phyloP scores from a whole-genome alignment of 2,888 invertebrate species.

The Tanytarsus gracilentus region DNA sequence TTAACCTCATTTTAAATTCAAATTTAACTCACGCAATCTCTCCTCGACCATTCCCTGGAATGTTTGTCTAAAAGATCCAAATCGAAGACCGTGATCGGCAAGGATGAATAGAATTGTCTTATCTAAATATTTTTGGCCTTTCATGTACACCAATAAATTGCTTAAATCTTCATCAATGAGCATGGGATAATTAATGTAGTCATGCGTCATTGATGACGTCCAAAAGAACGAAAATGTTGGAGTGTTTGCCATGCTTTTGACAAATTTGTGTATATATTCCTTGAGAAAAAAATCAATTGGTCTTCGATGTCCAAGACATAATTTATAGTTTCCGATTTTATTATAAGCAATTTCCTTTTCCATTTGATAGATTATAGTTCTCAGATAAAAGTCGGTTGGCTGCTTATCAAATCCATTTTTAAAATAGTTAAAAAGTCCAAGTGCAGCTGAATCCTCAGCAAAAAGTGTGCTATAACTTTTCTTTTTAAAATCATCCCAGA shows the following conservation, averaged over 20 bases:
- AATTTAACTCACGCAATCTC: slow-evolving; percentile 45
- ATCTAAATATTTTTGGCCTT: slow-evolving; percentile 49
- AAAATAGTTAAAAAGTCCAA: slow-evolving; percentile 73
- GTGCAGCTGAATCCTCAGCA: slow-evolving; percentile 71
- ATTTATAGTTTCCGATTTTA: slow-evolving; percentile 51
- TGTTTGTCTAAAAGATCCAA: slow-evolving; percentile 67
- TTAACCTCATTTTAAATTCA: neutral
- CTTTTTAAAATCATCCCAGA: slow-evolving; percentile 72
- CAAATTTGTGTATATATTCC: slow-evolving; percentile 59
- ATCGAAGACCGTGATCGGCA: slow-evolving; percentile 86
- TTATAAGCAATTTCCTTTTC: slow-evolving; percentile 59
- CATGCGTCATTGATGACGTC: slow-evolving; percentile 76
- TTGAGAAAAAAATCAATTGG: slow-evolving; percentile 58
- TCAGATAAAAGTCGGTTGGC: slow-evolving; percentile 78
- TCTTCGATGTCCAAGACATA: slow-evolving; percentile 62
- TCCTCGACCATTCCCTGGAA: slow-evolving; percentile 83
- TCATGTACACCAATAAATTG: slow-evolving; percentile 49
- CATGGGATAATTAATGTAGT: slow-evolving; percentile 68
- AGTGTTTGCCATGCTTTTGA: slow-evolving; percentile 48
- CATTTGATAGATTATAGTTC: slow-evolving; percentile 61
- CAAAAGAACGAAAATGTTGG: slow-evolving; percentile 77
- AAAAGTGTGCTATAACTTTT: slow-evolving; percentile 68
- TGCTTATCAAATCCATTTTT: slow-evolving; percentile 66
- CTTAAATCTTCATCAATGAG: slow-evolving; percentile 59
- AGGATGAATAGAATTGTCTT: slow-evolving; percentile 62